phyloP scores from a whole-genome alignment of 2,797 vertebrate species.

The Protosalanx chinensis region DNA sequence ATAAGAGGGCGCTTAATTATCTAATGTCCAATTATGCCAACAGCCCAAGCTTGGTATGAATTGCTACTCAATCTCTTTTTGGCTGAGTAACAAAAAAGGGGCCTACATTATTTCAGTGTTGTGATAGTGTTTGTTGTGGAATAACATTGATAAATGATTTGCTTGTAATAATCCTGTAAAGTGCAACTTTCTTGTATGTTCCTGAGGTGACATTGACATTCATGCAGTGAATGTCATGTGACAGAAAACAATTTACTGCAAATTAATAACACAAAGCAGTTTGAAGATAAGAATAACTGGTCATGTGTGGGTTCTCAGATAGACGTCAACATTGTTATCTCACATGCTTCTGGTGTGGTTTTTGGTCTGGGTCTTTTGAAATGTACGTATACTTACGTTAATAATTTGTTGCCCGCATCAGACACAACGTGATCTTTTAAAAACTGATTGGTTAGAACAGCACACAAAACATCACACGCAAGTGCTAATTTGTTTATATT shows the following conservation, averaged over 20 bases:
- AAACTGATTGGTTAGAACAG: too few species aligned
- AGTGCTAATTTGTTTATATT: too few species aligned
- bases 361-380: background rate
- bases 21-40: constrained; percentile 58
- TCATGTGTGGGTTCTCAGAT: background rate
- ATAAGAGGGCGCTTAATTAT: constrained; percentile 64
- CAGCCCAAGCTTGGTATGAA: constrained; percentile 53
- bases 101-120: constrained; percentile 6
- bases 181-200: constrained; percentile 23
- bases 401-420: too few species aligned
- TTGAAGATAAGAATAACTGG: constrained; percentile 7
- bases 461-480: too few species aligned
- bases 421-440: too few species aligned
- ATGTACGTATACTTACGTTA: background rate
- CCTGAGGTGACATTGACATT: constrained; percentile 36
- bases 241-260: constrained; percentile 2
- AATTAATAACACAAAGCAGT: constrained; percentile 5
- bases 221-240: constrained; percentile 14
- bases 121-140: constrained; percentile 8
- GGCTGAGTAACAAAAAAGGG: constrained; percentile 7
- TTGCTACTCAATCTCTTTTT: constrained; percentile 50
- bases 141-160: background rate
- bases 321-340: background rate
- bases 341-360: background rate
- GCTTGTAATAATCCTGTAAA: constrained; percentile 27